Conservation (phyloP, 2,113 vertebrate species). For the Albula goreensis region DNA sequence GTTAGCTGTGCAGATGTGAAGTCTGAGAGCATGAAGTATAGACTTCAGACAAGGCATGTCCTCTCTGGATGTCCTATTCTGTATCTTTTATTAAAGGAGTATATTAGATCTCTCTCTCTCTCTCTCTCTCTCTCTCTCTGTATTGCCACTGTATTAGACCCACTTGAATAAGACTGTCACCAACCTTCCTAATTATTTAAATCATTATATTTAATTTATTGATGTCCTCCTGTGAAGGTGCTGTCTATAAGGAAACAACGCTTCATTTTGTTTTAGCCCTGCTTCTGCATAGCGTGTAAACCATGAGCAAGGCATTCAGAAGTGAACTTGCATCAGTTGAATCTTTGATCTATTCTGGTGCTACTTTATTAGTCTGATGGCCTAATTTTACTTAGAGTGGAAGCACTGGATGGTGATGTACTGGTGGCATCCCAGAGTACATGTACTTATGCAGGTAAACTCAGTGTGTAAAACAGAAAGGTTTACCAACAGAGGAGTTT, state of each 20-base stretch:
- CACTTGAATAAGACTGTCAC: neutral
- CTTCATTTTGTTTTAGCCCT: neutral
- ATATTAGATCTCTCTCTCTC: neutral
- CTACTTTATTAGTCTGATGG: conserved; percentile 9
- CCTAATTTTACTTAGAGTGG: conserved; percentile 17
- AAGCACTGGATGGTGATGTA: neutral
- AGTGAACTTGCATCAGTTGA: conserved; percentile 34
- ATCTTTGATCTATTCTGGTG: conserved; percentile 25
- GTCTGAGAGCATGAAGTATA: neutral
- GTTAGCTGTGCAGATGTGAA: conserved; percentile 1
- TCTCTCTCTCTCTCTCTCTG: neutral
- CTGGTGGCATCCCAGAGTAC: neutral
- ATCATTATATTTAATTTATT: neutral
- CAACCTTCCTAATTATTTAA: neutral
- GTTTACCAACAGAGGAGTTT: neutral
- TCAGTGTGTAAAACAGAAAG: neutral
- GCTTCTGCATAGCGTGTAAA: neutral
- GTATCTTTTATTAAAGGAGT: neutral
- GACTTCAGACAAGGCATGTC: neutral
- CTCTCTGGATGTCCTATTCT: neutral
- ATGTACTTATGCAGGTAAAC: conserved; percentile 2
- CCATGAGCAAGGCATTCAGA: conserved; percentile 39
- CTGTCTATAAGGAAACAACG: neutral
- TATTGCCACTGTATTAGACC: neutral
- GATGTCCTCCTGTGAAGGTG: neutral